A percentile compares a stretch with the other conserved stretches of the same genome.
Conservation (phyloP, 2,113 vertebrate genomes). For the Rhea americana region DNA sequence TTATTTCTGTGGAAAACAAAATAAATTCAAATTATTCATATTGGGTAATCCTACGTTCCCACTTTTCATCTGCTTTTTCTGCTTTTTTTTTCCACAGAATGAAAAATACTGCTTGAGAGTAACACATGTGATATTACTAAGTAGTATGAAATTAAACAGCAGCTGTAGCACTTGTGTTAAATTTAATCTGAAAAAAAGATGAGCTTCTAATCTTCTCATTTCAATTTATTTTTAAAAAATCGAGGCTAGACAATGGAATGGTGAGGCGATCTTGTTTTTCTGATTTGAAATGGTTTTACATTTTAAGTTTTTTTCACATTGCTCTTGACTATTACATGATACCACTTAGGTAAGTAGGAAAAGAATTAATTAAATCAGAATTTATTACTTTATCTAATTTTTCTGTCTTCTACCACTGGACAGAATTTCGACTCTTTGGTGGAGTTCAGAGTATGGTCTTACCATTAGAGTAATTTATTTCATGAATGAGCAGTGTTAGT, state of each 20-base stretch:
- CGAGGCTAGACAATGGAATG: not conserved
- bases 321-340: not conserved
- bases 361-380: not conserved
- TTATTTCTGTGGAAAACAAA: not conserved
- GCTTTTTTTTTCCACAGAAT: not conserved
- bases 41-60: not conserved
- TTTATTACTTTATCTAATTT: not conserved
- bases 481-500: not conserved
- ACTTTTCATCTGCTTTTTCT: not conserved
- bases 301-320: not conserved
- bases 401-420: not conserved
- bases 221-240: not conserved
- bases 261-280: not conserved
- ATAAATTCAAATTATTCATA: not conserved
- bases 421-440: not conserved
- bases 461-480: not conserved
- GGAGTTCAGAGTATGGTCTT: not conserved
- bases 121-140: not conserved
- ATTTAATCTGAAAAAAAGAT: not conserved
- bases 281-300: not conserved
- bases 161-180: not conserved
- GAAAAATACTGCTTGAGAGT: constrained; percentile 5
- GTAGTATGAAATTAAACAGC: not conserved
- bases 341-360: not conserved
- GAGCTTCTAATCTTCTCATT: not conserved